Percentiles rank a stretch among this genome's conserved stretches.
Conservation (phyloP, 1,140 invertebrate species). For the Drosophila gunungcola region DNA sequence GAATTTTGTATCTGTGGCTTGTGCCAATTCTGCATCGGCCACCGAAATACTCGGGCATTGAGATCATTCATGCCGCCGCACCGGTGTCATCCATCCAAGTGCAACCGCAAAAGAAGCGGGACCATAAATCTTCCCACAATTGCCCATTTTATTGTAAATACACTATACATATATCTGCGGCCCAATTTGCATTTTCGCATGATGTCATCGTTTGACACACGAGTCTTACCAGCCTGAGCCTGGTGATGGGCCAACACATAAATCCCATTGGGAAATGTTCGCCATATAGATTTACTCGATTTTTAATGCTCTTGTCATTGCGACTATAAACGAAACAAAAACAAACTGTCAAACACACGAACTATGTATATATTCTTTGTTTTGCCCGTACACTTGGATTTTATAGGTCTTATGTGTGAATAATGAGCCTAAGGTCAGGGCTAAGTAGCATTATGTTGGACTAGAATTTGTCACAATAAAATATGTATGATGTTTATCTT, state of each 20-base stretch:
- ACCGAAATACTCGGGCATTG: constrained; percentile 64
- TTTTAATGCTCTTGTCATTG: constrained; percentile 62
- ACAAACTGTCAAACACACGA: constrained; percentile 31
- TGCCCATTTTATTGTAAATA: constrained; percentile 40
- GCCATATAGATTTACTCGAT: constrained; percentile 46
- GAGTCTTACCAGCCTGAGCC: constrained; percentile 12
- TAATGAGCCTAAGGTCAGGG: constrained; percentile 36
- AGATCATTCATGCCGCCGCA: constrained; percentile 53
- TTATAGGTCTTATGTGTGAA: constrained; percentile 21
- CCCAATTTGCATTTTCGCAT: constrained; percentile 68
- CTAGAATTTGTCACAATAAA: neutral
- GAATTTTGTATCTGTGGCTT: constrained; percentile 33
- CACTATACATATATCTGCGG: constrained; percentile 23
- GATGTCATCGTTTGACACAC: constrained; percentile 64
- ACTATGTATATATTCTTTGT: neutral
- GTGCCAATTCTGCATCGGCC: constrained; percentile 36
- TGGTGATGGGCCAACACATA: constrained; percentile 16
- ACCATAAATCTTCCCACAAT: constrained; percentile 53
- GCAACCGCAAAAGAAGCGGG: constrained; percentile 31
- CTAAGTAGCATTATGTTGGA: constrained; percentile 19
- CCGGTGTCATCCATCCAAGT: constrained; percentile 61
- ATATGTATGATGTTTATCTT: neutral
- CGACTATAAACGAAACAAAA: constrained; percentile 21
- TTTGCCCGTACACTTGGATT: neutral
- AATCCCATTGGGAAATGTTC: constrained; percentile 26